These are phyloP conservation scores for Melangyna quadrimaculata DNA, from an alignment of 2,888 invertebrate species.

Conservation along the genomic window DNA sequence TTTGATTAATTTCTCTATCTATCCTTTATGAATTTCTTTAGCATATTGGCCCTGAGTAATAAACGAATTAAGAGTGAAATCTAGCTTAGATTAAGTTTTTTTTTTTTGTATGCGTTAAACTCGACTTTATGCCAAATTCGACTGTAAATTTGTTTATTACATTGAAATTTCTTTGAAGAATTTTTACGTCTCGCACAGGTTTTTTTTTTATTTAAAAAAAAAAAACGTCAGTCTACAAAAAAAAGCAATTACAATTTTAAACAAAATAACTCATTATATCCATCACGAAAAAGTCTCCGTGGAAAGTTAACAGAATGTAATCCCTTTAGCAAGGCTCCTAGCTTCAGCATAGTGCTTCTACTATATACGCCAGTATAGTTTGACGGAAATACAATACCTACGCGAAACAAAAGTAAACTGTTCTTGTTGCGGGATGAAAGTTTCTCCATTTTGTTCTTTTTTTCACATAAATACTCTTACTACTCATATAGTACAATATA, in stretches of 20 bases:
- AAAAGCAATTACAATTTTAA: slow-evolving; percentile 7
- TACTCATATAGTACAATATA: neutral
- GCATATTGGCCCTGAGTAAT: no score
- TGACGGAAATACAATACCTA: slow-evolving; percentile 17
- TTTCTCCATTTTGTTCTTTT: slow-evolving; percentile 3
- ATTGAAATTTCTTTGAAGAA: no score
- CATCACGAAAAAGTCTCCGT: neutral
- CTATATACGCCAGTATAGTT: neutral
- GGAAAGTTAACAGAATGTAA: slow-evolving; percentile 8
- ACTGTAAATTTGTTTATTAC: no score
- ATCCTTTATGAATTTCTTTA: no score
- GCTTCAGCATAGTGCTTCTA: neutral
- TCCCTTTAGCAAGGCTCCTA: neutral
- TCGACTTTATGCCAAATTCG: no score
- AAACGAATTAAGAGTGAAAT: no score
- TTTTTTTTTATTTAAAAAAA: neutral
- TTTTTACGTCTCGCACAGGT: neutral
- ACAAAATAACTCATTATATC: neutral
- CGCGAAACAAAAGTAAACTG: slow-evolving; percentile 10
- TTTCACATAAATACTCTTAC: neutral
- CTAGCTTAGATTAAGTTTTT: no score
- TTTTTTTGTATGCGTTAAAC: no score
- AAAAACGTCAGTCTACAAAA: neutral
- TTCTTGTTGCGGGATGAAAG: slow-evolving; percentile 20
- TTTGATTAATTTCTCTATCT: no score